These are phyloP conservation scores for Anser cygnoides DNA, from an alignment of 2,113 vertebrate genomes.

Conservation along the genomic window DNA sequence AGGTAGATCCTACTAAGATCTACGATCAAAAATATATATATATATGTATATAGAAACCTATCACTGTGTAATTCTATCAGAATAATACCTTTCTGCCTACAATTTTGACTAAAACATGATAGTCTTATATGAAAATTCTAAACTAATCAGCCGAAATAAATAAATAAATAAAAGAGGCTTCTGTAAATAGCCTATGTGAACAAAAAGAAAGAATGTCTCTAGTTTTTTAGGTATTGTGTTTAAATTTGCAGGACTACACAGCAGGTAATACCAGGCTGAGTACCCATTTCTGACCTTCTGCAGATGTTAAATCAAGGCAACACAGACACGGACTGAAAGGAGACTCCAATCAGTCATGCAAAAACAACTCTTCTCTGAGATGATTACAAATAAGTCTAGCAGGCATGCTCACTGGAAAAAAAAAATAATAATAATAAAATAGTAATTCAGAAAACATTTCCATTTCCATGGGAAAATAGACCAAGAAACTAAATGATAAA, in stretches of 20 bases:
- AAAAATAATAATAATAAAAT: neutral
- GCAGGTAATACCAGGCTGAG: neutral
- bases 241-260: slow-evolving; percentile 24
- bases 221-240: slow-evolving; percentile 14
- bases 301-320: slow-evolving; percentile 14
- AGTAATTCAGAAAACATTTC: slow-evolving; percentile 29
- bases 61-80: neutral
- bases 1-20: neutral
- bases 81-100: neutral
- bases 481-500: neutral
- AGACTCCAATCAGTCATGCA: slow-evolving; percentile 30
- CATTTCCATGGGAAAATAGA: neutral
- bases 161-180: slow-evolving; percentile 8
- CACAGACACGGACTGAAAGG: neutral
- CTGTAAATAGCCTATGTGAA: neutral
- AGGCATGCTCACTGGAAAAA: neutral
- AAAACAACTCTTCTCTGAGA: slow-evolving; percentile 7
- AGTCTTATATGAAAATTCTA: neutral
- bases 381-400: slow-evolving; percentile 21
- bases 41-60: neutral
- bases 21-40: neutral
- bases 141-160: slow-evolving; percentile 18
- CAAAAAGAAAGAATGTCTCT: neutral
- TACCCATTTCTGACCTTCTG: neutral
- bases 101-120: neutral